Evolutionary conservation across 1,140 invertebrate species (phyloP), one percentile per base, ranked within the genome.

Genomic region (Tribolium madens): DNA sequence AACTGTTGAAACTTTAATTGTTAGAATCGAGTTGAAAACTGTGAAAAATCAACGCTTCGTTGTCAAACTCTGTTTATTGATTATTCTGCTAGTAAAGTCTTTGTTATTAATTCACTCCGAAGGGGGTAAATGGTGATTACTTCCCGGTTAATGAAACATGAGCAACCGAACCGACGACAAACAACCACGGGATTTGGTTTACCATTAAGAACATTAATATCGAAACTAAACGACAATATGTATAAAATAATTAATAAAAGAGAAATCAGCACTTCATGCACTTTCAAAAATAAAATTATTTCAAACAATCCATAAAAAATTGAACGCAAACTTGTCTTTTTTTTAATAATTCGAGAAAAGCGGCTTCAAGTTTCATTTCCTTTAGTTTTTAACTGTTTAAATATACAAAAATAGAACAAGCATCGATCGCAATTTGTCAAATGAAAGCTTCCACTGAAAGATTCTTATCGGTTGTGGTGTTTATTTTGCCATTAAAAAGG

Each of bases 1-100:
- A 26, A 72, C 50, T 50, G 46, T 50, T 72, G 46, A 72, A 72
- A 72, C 5, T 72, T 72, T 72, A 48, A 72, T 72, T 50, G 50
- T 71, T 5, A 71, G 15, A 47, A 47, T 47, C 68, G 47, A 48
- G 36, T 36, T 64, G 9, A 17, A n/a, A 42, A 9, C 15, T 17
- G 17, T 9, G 15, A 64, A 64, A 64, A 64, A 36, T 64, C 26
- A 31, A 13, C 26, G 3, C 31, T 64, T 64, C 21, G 15, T n/a
- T 9, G 48, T 47, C 46, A 47, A 47, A n/a, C 48, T 50, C 48
- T 50, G 12, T 50, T 50, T 50, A 50, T 50, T 50, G 48, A 47
- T 47, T 50, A 7, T 13, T 3, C 47, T 50, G 12, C 47, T 50
- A n/a, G 12, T 14, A 12, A n/a, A 50, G 13, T 14, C 12, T 50